Base-by-base conservation (phyloP, 2,888 invertebrate genomes). In the Limnephilus auricula region DNA sequence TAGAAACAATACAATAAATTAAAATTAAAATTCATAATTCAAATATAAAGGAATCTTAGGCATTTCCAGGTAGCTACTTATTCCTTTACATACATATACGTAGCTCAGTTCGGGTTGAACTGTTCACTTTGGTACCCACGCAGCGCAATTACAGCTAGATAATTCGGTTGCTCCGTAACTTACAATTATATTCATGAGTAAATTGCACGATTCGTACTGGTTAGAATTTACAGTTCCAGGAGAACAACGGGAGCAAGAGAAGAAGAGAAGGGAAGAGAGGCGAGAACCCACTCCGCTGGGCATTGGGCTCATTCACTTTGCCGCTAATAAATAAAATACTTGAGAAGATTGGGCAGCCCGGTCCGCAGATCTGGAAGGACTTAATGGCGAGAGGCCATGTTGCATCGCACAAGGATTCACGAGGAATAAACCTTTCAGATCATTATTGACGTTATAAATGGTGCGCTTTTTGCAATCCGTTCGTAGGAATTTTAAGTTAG, bases 271-370 rank as follows among this genome's bases (percentile, higher is more conserved):
- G 82, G 83, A 50, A 18, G 88, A 89, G 30, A 45, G 82, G 79
- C 37, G 32, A 32, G 65, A 65, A 78, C 79, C 79, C 79, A 34
- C 88, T 88, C 88, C 79, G 82, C 90, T 91, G 90, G 89, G n/a
- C 79, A 86, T 89, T 91, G 90, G 90, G 37, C 87, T 92, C 91
- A 89, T 89, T 87, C 92, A 91, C 92, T 92, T 92, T 91, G 85
- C 92, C 91, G 89, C 92, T 91, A 89, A 92, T 92, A 92, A 92
- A 92, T 91, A 92, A 92, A 92, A 92, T 90, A 90, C 89, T 90
- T 90, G 89, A 89, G 89, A 40, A 45, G 90, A 85, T 83, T 89
- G 78, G 89, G 83, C 91, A 84, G 89, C 50, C 79, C 50, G 83
- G 31, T 80, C 83, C 82, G 79, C 18, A 79, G 79, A 79, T 79